Percentiles rank a stretch among this genome's conserved stretches.
These are phyloP conservation scores for Psilopsiagon aymara DNA, from an alignment of 2,113 vertebrate genomes.

Conservation along the genomic window DNA sequence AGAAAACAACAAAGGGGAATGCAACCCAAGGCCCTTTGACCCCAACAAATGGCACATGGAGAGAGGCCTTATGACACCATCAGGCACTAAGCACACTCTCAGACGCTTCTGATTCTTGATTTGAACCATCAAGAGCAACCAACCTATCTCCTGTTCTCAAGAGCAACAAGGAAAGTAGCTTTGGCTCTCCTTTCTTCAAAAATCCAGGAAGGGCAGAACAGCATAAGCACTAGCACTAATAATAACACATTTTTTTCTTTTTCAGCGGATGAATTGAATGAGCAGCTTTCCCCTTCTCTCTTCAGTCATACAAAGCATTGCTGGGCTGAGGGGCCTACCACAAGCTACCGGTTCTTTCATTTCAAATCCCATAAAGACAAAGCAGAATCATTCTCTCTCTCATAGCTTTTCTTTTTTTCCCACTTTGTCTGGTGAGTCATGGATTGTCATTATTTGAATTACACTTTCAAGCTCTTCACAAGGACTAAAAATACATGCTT, in stretches of 20 bases:
- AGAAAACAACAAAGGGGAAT: neutral
- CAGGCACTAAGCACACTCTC: neutral
- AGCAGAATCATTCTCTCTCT: neutral
- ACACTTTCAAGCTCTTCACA: slow-evolving; percentile 14
- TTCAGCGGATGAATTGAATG: neutral
- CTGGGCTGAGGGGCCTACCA: neutral
- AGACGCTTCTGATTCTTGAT: accelerated
- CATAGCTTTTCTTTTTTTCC: neutral
- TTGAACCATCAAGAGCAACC: neutral
- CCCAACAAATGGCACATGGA: neutral
- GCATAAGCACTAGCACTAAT: accelerated
- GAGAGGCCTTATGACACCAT: neutral
- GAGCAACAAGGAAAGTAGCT: neutral
- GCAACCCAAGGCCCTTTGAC: neutral
- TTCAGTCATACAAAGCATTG: neutral
- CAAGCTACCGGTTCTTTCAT: neutral
- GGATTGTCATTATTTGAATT: slow-evolving; percentile 25
- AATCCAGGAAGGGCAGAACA: neutral
- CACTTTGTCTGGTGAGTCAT: slow-evolving; percentile 43
- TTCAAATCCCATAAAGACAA: neutral
- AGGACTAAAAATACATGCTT: slow-evolving; percentile 51
- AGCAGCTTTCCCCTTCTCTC: neutral
- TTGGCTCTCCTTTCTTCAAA: neutral
- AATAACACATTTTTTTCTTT: neutral
- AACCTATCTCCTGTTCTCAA: neutral